Conservation (phyloP, 2,113 vertebrate genomes). For the Apeltes quadracus region DNA sequence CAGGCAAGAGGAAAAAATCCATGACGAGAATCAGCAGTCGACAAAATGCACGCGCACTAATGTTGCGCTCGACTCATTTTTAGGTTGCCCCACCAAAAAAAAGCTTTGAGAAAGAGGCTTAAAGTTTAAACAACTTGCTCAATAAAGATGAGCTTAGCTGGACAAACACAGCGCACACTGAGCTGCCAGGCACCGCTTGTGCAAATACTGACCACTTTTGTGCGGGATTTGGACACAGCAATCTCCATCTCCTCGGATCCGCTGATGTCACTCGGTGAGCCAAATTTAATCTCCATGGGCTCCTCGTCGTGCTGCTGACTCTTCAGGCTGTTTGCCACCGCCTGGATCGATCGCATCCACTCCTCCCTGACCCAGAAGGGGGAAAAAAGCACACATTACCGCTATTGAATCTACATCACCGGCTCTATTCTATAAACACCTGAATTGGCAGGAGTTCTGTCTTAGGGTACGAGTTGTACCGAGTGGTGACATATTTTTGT, state of each 20-base stretch:
- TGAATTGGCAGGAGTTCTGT: neutral
- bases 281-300: conserved; percentile 88
- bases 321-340: conserved; percentile 92
- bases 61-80: conserved; percentile 12
- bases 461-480: neutral
- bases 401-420: conserved; percentile 22
- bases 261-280: conserved; percentile 83
- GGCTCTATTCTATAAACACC: neutral
- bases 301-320: conserved; percentile 85
- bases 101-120: conserved; percentile 65
- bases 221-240: conserved; percentile 83
- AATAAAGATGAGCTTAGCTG: conserved; percentile 54
- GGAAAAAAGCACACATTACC: conserved; percentile 28
- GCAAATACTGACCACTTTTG: conserved; percentile 88
- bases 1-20: neutral
- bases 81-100: conserved; percentile 31
- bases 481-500: neutral
- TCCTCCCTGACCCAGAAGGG: conserved; percentile 84
- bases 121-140: conserved; percentile 63
- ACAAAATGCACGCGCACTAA: neutral
- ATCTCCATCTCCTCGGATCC: conserved; percentile 89
- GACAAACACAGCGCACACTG: conserved; percentile 42
- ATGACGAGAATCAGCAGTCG: neutral
- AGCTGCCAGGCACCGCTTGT: conserved; percentile 52
- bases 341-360: conserved; percentile 93